These are phyloP conservation scores for Zeugodacus cucurbitae DNA, from an alignment of 1,140 invertebrate species.

Conservation along the genomic window DNA sequence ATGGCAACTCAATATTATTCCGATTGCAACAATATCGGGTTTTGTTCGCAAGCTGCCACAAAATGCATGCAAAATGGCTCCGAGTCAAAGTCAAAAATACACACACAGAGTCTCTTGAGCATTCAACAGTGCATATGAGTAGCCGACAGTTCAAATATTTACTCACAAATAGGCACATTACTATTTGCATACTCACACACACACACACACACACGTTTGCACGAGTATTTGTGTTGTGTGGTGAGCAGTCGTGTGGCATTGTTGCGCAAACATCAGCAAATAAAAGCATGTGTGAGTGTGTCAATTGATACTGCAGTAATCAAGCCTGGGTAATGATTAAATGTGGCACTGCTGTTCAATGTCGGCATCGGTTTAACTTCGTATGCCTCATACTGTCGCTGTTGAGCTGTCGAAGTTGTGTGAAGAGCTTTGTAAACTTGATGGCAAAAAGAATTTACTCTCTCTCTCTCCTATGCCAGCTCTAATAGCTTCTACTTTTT, in stretches of 20 bases:
- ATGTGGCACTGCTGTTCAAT: too few relatives aligned
- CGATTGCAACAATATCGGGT: neutral
- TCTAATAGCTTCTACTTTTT: too few relatives aligned
- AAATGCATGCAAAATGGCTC: neutral
- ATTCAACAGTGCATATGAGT: neutral
- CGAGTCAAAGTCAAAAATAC: neutral
- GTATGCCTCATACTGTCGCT: too few relatives aligned
- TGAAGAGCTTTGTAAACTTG: neutral
- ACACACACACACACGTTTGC: neutral
- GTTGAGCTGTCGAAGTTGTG: neutral
- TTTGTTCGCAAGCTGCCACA: neutral
- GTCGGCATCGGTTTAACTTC: too few relatives aligned
- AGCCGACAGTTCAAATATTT: neutral
- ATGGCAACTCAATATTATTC: neutral
- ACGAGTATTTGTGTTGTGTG: neutral
- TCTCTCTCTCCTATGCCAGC: neutral
- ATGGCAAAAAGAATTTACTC: neutral
- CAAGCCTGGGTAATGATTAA: neutral
- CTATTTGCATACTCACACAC: neutral
- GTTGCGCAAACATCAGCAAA: neutral
- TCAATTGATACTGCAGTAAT: neutral
- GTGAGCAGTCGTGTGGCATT: neutral
- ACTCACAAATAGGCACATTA: neutral
- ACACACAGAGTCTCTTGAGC: neutral
- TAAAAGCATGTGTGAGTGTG: neutral